These are phyloP conservation scores for Micromussa lordhowensis DNA, from an alignment of 92 coral and sea anemone species.

Conservation along the genomic window DNA sequence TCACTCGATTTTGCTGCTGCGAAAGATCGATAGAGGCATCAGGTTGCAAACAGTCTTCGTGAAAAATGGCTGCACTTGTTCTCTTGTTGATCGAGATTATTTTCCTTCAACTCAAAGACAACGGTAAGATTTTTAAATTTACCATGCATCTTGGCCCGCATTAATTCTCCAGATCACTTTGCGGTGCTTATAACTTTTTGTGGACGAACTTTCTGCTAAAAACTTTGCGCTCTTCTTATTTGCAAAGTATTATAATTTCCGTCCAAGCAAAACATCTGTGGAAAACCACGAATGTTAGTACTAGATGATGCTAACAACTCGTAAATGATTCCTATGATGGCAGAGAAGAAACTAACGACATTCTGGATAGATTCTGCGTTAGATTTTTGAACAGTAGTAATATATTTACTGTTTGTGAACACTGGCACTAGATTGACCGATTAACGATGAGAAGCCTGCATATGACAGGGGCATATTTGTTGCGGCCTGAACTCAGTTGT, in stretches of 20 bases:
- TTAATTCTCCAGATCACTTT: background rate
- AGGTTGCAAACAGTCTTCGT: background rate
- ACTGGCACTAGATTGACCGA: too few relatives aligned
- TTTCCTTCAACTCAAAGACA: background rate
- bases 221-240: background rate
- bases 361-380: background rate
- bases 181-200: background rate
- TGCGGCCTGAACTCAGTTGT: too few relatives aligned
- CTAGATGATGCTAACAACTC: background rate
- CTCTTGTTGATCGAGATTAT: background rate
- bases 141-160: background rate
- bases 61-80: background rate
- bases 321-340: background rate
- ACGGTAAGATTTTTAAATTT: background rate
- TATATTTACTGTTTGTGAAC: too few relatives aligned
- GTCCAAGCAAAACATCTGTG: background rate
- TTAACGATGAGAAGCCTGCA: too few relatives aligned
- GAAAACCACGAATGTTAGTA: background rate
- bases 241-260: background rate
- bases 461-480: too few relatives aligned
- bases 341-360: background rate
- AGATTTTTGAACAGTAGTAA: too few relatives aligned
- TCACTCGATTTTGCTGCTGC: background rate
- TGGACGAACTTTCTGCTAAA: background rate
- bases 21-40: too few relatives aligned